Percentiles rank a stretch among this genome's conserved stretches.
Evolutionary conservation across 2,113 vertebrate species (phyloP).

Genomic region (Phalacrocorax carbo): DNA sequence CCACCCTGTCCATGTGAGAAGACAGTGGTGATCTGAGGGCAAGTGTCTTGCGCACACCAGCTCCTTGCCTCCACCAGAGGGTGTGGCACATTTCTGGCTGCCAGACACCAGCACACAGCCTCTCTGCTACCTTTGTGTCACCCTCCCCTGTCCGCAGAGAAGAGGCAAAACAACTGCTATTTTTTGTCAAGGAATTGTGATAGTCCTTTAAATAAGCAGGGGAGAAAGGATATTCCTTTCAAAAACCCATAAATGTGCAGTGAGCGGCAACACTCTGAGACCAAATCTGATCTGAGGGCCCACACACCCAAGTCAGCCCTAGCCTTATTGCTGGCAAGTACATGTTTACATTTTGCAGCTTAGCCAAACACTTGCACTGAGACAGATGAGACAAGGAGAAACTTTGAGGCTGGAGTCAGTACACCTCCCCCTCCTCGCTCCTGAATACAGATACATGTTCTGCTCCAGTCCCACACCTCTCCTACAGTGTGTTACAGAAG

Average conservation of each 20-base stretch:
- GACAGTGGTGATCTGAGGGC: not conserved
- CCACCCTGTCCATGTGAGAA: not conserved
- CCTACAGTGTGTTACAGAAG: not conserved
- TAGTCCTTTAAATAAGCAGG: not conserved
- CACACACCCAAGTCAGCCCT: not conserved
- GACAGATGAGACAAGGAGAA: not conserved
- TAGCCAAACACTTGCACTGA: not conserved
- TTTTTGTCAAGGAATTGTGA: not conserved
- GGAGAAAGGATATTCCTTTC: not conserved
- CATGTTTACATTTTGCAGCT: not conserved
- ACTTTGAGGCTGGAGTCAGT: not conserved
- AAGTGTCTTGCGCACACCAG: not conserved
- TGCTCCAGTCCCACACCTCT: constrained; percentile 37
- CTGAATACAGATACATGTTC: not conserved
- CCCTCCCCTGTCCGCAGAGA: not conserved
- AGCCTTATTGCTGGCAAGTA: not conserved
- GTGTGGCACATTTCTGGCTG: not conserved
- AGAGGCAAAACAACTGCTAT: not conserved
- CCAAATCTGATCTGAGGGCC: not conserved
- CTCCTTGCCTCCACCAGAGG: not conserved
- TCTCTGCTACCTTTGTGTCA: not conserved
- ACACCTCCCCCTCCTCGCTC: not conserved
- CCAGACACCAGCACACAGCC: not conserved
- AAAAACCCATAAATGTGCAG: not conserved
- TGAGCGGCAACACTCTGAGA: not conserved